Conservation (phyloP, 2,113 vertebrate species). For the Leptobrachium ailaonicum region DNA sequence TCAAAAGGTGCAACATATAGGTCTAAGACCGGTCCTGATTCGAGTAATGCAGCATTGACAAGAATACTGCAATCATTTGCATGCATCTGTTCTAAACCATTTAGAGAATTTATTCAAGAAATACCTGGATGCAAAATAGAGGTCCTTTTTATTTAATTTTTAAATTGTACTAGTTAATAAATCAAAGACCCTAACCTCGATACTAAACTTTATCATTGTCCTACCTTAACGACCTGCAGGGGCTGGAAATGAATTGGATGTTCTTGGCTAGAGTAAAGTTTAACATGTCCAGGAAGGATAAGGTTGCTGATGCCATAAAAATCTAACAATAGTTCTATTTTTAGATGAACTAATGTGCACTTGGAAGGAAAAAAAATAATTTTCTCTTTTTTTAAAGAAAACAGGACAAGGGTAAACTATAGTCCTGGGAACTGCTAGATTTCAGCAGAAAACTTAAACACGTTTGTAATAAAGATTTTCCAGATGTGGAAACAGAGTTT, state of each 20-base stretch:
- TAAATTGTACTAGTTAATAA: too few relatives aligned
- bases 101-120: too few relatives aligned
- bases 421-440: conserved; percentile 19
- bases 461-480: conserved; percentile 11
- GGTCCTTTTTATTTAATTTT: too few relatives aligned
- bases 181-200: too few relatives aligned
- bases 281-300: conserved; percentile 9
- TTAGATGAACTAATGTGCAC: conserved; percentile 27
- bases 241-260: not conserved
- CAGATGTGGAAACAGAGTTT: conserved; percentile 31
- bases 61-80: too few relatives aligned
- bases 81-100: too few relatives aligned
- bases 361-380: conserved; percentile 1
- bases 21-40: too few relatives aligned
- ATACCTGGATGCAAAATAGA: too few relatives aligned
- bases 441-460: conserved; percentile 16
- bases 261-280: not conserved
- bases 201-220: too few relatives aligned
- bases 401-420: conserved; percentile 10
- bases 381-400: conserved; percentile 23
- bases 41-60: too few relatives aligned
- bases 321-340: conserved; percentile 39
- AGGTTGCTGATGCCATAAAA: not conserved
- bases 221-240: too few relatives aligned
- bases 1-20: too few relatives aligned